phyloP scores from a whole-genome alignment of 2,113 vertebrate genomes.

The Barbus barbus region DNA sequence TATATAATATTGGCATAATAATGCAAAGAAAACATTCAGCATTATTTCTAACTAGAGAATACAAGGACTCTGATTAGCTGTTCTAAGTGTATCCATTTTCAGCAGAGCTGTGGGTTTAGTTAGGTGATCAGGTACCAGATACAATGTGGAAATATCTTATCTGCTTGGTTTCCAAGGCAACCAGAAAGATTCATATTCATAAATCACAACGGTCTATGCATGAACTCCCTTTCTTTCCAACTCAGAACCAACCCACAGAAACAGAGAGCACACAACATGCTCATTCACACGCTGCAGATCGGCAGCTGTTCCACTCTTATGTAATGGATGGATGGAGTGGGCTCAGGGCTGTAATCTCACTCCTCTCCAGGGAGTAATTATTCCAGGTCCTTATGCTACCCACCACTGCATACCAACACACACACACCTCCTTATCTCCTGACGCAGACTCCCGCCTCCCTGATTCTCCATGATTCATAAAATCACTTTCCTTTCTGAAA shows the following conservation, averaged over 20 bases:
- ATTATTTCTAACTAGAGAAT: background rate
- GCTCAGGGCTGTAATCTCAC: conserved; percentile 60
- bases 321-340: conserved; percentile 69
- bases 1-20: background rate
- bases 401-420: conserved; percentile 55
- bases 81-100: background rate
- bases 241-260: conserved; percentile 20
- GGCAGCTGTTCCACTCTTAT: conserved; percentile 59
- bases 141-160: conserved; percentile 34
- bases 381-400: conserved; percentile 61
- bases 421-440: conserved; percentile 56
- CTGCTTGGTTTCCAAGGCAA: conserved; percentile 69
- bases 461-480: conserved; percentile 50
- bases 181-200: conserved; percentile 58
- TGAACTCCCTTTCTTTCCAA: conserved; percentile 25
- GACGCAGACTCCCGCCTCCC: conserved; percentile 50
- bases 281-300: conserved; percentile 55
- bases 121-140: background rate
- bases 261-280: background rate
- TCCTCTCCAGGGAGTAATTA: conserved; percentile 62
- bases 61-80: background rate
- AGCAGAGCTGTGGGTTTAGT: background rate
- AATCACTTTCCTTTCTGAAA: conserved; percentile 35
- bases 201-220: conserved; percentile 41
- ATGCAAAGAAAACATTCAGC: background rate